A percentile compares a stretch with the other conserved stretches of the same genome.
These are phyloP conservation scores for Orchesellides sinensis DNA, from an alignment of 2,888 invertebrate genomes.

Conservation along the genomic window DNA sequence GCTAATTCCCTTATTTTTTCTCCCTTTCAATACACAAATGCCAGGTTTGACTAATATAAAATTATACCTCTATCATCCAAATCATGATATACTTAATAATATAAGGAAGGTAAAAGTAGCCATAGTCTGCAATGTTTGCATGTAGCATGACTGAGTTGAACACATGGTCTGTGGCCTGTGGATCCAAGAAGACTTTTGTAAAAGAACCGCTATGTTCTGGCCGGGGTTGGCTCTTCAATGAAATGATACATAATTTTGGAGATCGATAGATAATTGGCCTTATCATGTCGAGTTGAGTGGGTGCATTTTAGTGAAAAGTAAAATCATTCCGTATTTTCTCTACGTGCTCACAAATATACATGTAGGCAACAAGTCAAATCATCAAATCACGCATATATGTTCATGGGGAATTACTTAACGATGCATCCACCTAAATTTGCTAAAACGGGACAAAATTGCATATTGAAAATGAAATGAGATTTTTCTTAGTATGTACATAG, in stretches of 20 bases:
- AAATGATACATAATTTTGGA: constrained; percentile 52
- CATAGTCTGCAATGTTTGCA: neutral
- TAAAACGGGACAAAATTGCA: constrained; percentile 38
- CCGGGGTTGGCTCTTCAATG: constrained; percentile 3
- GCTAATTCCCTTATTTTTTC: constrained; percentile 1
- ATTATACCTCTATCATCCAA: neutral
- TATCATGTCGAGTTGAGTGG: constrained; percentile 18
- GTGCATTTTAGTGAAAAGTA: constrained; percentile 34
- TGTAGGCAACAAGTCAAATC: neutral
- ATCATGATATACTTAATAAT: neutral
- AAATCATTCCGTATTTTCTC: constrained; percentile 5
- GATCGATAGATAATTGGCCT: constrained; percentile 48
- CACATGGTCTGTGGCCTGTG: neutral
- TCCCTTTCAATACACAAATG: neutral
- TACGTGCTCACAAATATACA: neutral
- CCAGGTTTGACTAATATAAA: neutral
- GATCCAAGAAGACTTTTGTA: neutral
- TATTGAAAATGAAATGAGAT: constrained; percentile 29
- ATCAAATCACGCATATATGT: constrained; percentile 6
- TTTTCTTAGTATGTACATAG: no score
- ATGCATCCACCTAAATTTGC: constrained; percentile 9
- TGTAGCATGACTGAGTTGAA: neutral
- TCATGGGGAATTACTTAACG: constrained; percentile 12
- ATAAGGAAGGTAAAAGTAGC: neutral
- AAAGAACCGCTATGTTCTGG: constrained; percentile 51